phyloP scores from a whole-genome alignment of 2,888 invertebrate species.

The Polyploca ridens region DNA sequence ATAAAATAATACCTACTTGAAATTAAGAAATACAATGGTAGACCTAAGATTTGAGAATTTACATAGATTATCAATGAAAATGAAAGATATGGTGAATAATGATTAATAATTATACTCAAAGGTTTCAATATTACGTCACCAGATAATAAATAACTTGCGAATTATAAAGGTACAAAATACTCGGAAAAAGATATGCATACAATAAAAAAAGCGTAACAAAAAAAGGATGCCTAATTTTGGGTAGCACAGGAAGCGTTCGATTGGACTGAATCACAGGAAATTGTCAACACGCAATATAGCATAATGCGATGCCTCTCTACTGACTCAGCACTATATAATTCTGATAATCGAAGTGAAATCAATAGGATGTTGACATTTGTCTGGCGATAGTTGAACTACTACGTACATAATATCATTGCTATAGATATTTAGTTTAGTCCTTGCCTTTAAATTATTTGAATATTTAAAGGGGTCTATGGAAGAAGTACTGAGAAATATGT shows the following conservation, averaged over 20 bases:
- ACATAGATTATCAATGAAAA: too few species aligned
- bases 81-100: too few species aligned
- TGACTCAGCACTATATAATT: conserved; percentile 38
- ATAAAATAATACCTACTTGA: neutral
- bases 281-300: conserved; percentile 27
- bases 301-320: conserved; percentile 21
- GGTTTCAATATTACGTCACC: neutral
- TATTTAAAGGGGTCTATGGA: too few species aligned
- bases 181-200: neutral
- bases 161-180: neutral
- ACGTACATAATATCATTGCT: neutral
- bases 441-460: too few species aligned
- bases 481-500: too few species aligned
- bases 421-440: too few species aligned
- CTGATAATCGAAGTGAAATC: conserved; percentile 34
- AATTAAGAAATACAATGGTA: neutral
- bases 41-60: too few species aligned
- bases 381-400: neutral
- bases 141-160: neutral
- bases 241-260: conserved; percentile 35
- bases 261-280: conserved; percentile 49
- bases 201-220: neutral
- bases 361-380: conserved; percentile 10
- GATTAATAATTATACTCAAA: too few species aligned
- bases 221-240: conserved; percentile 29